Percentiles rank a stretch among this genome's conserved stretches.
Conservation (phyloP, 2,113 vertebrate genomes). For the Sylvia atricapilla region DNA sequence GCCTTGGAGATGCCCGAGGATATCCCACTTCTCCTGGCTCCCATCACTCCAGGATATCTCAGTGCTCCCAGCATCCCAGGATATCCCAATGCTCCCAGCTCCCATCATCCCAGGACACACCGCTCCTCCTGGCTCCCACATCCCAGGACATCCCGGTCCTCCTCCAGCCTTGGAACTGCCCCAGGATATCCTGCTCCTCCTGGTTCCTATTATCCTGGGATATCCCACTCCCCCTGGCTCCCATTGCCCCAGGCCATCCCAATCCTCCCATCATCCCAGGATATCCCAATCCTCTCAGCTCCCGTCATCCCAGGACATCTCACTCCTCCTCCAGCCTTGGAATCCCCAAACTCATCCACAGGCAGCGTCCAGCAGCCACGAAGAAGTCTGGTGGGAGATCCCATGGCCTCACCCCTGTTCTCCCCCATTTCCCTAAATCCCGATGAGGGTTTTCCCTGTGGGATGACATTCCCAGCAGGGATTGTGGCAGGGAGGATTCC, state of each 20-base stretch:
- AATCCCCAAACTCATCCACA: not conserved
- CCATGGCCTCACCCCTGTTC: fast-evolving
- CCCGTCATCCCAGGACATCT: too few species aligned
- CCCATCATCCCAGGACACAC: not conserved
- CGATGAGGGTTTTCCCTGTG: fast-evolving
- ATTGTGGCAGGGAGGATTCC: too few species aligned
- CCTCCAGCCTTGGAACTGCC: too few species aligned
- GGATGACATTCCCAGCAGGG: not conserved
- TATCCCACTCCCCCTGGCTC: fast-evolving
- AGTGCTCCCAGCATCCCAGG: not conserved
- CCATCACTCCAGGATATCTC: not conserved
- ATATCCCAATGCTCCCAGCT: fast-evolving
- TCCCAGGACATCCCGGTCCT: not conserved
- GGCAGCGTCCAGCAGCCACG: not conserved
- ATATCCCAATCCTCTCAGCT: fast-evolving
- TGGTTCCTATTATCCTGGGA: fast-evolving
- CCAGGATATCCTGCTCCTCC: not conserved
- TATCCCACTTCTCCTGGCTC: fast-evolving
- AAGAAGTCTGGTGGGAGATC: too few species aligned
- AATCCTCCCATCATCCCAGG: too few species aligned
- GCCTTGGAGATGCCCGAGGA: too few species aligned
- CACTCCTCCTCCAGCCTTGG: fast-evolving
- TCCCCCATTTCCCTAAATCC: fast-evolving
- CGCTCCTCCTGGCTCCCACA: fast-evolving
- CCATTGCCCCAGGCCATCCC: not conserved